Evolutionary conservation across 2,888 invertebrate genomes (phyloP), one percentile per base, ranked within the genome.

Genomic region (Elmis aenea): DNA sequence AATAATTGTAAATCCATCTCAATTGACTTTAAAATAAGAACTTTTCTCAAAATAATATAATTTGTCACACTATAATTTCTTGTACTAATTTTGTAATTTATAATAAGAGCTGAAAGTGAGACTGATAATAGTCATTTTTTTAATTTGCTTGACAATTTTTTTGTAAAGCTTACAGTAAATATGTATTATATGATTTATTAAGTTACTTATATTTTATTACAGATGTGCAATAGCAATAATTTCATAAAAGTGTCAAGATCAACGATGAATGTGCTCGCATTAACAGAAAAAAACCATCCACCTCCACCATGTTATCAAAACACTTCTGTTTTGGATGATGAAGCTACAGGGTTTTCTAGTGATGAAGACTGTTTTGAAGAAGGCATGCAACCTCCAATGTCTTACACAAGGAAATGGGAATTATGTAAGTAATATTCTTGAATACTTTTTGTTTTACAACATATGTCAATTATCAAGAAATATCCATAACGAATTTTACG

Each of bases 181-280:
- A 5, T 18, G 5, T 18, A 5, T 18, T 5, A 18, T 18, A 5
- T 18, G 8, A 18, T 18, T 24, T 24, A 9, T 6, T 5, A 24
- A 5, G 24, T 8, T 10, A 15, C 34, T 33, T 15, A 28, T 39
- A n/a, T 40, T 51, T n/a, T n/a, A n/a, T n/a, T 55, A 21, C 44
- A 71, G 67, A 51, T 57, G n/a, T 77, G 76, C 51, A 76, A 76
- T 50, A 56, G 61, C 12, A 66, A 66, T 29, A 66, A 65, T 42
- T 75, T 74, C 45, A 60, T 68, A 2, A 63, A 66, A 52, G 56
- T 72, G 9, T 56, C 68, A 1, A 63, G 59, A 33, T 57, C 64
- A 0, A 62, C 68, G 5, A 70, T 75, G 67, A 41, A 57, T 9
- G 52, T 59, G 6, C 49, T 72, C 14, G 51, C 52, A 1, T 38